phyloP scores from a whole-genome alignment of 2,113 vertebrate genomes.

The Dipodomys spectabilis region DNA sequence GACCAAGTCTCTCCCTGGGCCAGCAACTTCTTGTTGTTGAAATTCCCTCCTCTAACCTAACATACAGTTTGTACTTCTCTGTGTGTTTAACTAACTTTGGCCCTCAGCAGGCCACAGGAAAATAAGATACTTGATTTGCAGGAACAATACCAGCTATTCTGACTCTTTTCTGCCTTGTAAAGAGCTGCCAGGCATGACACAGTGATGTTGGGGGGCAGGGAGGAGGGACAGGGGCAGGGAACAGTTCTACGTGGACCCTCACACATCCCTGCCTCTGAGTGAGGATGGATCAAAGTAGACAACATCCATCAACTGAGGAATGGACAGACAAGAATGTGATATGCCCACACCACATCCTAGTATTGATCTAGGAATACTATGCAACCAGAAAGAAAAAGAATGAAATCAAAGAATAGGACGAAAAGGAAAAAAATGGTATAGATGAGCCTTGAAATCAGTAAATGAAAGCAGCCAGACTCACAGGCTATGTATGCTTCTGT shows the following conservation, averaged over 20 bases:
- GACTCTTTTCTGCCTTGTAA: conserved; percentile 26
- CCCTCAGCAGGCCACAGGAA: background rate
- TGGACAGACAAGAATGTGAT: background rate
- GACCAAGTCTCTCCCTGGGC: background rate
- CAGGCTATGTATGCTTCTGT: background rate
- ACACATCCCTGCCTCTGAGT: background rate
- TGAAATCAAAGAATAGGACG: background rate
- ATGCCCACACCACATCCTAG: background rate
- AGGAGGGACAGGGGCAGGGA: background rate
- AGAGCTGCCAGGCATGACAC: background rate
- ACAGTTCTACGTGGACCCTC: background rate
- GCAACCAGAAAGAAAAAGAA: background rate
- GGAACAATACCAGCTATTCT: conserved; percentile 41
- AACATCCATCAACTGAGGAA: background rate
- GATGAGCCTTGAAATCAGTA: background rate
- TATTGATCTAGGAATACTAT: background rate
- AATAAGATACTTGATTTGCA: conserved; percentile 55
- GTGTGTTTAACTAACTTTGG: conserved; percentile 46
- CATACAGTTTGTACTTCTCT: background rate
- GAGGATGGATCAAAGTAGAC: background rate
- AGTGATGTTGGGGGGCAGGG: accelerated
- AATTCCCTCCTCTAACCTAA: background rate
- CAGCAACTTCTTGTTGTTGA: conserved; percentile 73
- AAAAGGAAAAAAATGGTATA: background rate
- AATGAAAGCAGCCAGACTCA: background rate